A percentile compares a stretch with the other conserved stretches of the same genome.
Conservation (phyloP, 2,888 invertebrate genomes). For the Mesorhabditis spiculigera region DNA sequence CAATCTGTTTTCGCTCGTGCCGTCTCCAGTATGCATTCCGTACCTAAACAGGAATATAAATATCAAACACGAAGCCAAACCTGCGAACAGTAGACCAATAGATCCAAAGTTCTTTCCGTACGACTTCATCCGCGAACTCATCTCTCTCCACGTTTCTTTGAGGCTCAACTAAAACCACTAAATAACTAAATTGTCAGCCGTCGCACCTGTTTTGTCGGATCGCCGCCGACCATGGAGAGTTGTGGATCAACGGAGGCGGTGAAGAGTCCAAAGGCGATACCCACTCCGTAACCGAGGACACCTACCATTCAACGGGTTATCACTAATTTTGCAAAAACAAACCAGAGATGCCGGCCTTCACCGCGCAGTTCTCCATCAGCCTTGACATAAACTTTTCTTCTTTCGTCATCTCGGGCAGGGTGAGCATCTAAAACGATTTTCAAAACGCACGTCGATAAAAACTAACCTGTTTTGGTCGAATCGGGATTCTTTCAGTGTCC, state of each 20-base stretch:
- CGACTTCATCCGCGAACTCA: slow-evolving; percentile 73
- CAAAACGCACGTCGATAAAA: background rate
- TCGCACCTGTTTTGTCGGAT: slow-evolving; percentile 50
- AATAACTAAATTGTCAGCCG: background rate
- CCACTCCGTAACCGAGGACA: slow-evolving; percentile 59
- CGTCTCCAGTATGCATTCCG: slow-evolving; percentile 85
- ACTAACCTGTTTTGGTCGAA: slow-evolving; percentile 30
- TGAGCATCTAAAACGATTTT: slow-evolving; percentile 32
- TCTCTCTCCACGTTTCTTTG: slow-evolving; percentile 54
- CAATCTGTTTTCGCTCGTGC: slow-evolving; percentile 87
- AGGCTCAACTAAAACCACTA: slow-evolving; percentile 44
- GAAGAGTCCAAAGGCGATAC: slow-evolving; percentile 90
- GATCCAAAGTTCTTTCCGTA: slow-evolving; percentile 98
- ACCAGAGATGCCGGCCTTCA: slow-evolving; percentile 87
- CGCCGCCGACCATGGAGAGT: slow-evolving; percentile 64
- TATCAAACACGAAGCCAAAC: slow-evolving; percentile 4
- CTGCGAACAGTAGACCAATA: slow-evolving; percentile 88
- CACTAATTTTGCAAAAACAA: slow-evolving; percentile 61
- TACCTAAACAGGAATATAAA: slow-evolving; percentile 59
- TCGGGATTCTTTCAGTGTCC: slow-evolving; percentile 36
- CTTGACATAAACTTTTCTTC: slow-evolving; percentile 83
- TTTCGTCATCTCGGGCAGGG: slow-evolving; percentile 64
- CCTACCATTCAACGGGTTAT: background rate
- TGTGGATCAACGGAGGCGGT: slow-evolving; percentile 92
- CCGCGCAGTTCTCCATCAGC: slow-evolving; percentile 85